These are phyloP conservation scores for Drosophila baimaii DNA, from an alignment of 1,140 invertebrate genomes.

Conservation along the genomic window DNA sequence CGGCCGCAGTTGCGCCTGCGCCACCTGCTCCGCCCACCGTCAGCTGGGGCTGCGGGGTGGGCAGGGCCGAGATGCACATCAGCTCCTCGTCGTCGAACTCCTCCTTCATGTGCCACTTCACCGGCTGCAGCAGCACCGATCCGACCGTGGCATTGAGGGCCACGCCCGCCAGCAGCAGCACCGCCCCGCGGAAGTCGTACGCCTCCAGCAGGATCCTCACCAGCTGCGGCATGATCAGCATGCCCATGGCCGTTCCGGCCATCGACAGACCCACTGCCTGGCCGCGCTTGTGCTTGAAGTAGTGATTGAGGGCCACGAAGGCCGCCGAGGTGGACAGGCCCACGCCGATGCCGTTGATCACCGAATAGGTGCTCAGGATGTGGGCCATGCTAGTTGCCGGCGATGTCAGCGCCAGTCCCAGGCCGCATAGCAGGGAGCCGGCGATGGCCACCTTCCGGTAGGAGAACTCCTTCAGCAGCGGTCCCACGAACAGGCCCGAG, in stretches of 20 bases:
- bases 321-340: constrained; percentile 89
- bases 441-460: constrained; percentile 90
- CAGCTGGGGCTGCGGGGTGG: constrained; percentile 68
- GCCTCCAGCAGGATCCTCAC: constrained; percentile 87
- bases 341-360: constrained; percentile 90
- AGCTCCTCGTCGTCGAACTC: constrained; percentile 86
- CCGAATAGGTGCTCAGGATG: constrained; percentile 90
- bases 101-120: constrained; percentile 88
- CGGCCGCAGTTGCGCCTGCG: constrained; percentile 14
- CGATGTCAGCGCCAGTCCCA: constrained; percentile 88
- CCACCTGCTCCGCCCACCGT: constrained; percentile 36
- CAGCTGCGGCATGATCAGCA: constrained; percentile 90
- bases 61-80: constrained; percentile 84
- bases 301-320: constrained; percentile 90
- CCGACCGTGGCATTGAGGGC: constrained; percentile 88
- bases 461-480: constrained; percentile 89
- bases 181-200: constrained; percentile 88
- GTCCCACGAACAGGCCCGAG: constrained; percentile 90
- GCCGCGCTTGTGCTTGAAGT: constrained; percentile 89
- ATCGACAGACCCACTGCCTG: constrained; percentile 91
- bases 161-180: constrained; percentile 88
- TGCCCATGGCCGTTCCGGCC: constrained; percentile 90
- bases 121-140: constrained; percentile 88
- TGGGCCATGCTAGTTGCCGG: constrained; percentile 89
- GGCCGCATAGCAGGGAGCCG: constrained; percentile 87